Percentiles rank a stretch among this genome's conserved stretches.
Evolutionary conservation across 2,113 vertebrate genomes (phyloP).

Genomic region (Apteryx mantelli): DNA sequence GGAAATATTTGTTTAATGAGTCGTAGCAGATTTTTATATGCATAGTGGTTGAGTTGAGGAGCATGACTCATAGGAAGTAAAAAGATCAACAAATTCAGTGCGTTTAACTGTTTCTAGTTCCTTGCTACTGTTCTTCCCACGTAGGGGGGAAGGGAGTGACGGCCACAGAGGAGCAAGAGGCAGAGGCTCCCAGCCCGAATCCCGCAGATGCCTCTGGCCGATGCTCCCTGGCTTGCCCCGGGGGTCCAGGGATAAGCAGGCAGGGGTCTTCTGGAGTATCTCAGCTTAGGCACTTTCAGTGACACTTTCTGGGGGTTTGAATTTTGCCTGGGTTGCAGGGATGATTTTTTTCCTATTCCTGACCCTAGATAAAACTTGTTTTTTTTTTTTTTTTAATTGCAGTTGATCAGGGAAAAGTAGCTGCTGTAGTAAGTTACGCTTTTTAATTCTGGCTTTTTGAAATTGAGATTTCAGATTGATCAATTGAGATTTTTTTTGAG

Average conservation of each 20-base stretch:
- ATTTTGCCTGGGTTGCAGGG: neutral
- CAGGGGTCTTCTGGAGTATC: neutral
- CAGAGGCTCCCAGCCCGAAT: neutral
- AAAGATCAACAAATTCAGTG: neutral
- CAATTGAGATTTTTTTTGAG: no score
- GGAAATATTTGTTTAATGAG: constrained; percentile 43
- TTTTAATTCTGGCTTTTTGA: neutral
- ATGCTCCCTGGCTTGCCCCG: neutral
- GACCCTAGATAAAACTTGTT: neutral
- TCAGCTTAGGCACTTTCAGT: rapidly evolving
- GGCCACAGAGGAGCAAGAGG: neutral
- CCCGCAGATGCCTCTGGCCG: neutral
- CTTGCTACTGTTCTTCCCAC: neutral
- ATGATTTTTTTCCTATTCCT: neutral
- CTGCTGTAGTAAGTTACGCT: neutral
- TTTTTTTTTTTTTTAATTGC: neutral
- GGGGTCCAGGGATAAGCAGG: neutral
- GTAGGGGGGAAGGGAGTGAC: neutral
- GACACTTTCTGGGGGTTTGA: neutral
- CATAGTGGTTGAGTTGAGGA: neutral
- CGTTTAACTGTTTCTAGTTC: neutral
- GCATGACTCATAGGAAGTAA: constrained; percentile 28
- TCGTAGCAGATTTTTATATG: neutral
- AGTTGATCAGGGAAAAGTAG: neutral
- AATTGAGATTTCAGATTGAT: neutral